A percentile compares a stretch with the other conserved stretches of the same genome.
Evolutionary conservation across 2,888 invertebrate genomes (phyloP).

Genomic region (Empis stercorea): DNA sequence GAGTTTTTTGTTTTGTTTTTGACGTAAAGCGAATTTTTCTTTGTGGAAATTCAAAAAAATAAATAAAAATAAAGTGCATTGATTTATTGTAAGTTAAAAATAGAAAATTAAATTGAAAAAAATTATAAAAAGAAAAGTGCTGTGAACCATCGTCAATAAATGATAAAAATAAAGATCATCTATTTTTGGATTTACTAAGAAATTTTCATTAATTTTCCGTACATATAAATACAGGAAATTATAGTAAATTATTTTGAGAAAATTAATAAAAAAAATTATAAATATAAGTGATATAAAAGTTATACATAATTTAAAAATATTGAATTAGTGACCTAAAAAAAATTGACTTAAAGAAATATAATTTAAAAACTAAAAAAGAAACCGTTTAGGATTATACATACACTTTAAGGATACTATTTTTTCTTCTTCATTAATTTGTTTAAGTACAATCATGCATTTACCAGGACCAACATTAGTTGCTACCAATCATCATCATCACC

Average conservation of each 20-base stretch:
- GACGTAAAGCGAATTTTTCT: too few species aligned
- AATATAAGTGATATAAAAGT: neutral
- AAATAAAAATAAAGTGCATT: neutral
- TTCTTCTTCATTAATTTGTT: too few species aligned
- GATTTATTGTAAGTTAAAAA: neutral
- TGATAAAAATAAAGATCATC: too few species aligned
- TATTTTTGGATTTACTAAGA: too few species aligned
- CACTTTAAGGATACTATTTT: too few species aligned
- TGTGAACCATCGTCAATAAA: neutral
- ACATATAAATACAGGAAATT: too few species aligned
- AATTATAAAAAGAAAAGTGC: neutral
- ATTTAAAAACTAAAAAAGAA: neutral
- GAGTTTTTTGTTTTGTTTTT: too few species aligned
- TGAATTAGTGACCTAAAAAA: neutral
- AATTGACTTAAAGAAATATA: neutral
- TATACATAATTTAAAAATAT: neutral
- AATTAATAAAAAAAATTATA: neutral
- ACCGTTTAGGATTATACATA: too few species aligned
- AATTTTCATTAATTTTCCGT: too few species aligned
- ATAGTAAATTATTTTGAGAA: neutral
- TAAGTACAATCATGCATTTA: conserved; percentile 25
- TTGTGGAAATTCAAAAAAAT: neutral
- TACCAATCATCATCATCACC: conserved; percentile 9
- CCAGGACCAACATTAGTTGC: conserved; percentile 34
- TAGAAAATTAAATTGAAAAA: neutral